These are phyloP conservation scores for Platycheirus albimanus DNA, from an alignment of 2,888 invertebrate genomes.

Conservation along the genomic window DNA sequence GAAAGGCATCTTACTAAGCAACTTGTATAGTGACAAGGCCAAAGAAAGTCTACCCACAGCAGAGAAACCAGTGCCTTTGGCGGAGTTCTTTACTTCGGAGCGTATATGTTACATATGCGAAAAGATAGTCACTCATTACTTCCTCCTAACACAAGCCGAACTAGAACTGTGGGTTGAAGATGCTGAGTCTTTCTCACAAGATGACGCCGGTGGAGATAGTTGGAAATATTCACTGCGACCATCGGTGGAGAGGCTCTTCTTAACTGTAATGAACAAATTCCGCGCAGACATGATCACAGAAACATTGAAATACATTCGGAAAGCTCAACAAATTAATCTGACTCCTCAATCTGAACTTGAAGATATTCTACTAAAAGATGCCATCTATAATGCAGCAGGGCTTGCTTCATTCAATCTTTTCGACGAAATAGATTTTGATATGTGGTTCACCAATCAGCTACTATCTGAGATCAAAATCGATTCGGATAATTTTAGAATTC, in stretches of 20 bases:
- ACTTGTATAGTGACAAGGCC: slow-evolving; percentile 85
- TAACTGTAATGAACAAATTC: slow-evolving; percentile 92
- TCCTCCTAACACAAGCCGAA: slow-evolving; percentile 92
- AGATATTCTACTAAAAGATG: slow-evolving; percentile 93
- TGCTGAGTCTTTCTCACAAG: slow-evolving; percentile 94
- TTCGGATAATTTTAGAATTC: slow-evolving; percentile 92
- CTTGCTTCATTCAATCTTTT: slow-evolving; percentile 94
- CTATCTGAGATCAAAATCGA: slow-evolving; percentile 91
- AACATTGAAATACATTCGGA: slow-evolving; percentile 88
- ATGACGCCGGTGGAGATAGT: slow-evolving; percentile 95
- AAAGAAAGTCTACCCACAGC: slow-evolving; percentile 80
- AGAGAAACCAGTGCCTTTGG: slow-evolving; percentile 86
- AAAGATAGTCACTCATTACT: slow-evolving; percentile 93
- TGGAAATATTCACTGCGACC: slow-evolving; percentile 97
- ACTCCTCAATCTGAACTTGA: slow-evolving; percentile 88
- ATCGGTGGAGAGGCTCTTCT: slow-evolving; percentile 93
- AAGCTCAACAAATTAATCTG: slow-evolving; percentile 87
- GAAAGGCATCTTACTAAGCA: slow-evolving; percentile 91
- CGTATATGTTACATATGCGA: slow-evolving; percentile 92
- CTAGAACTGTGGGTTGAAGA: slow-evolving; percentile 94
- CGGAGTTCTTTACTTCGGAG: slow-evolving; percentile 89
- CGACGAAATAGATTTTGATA: slow-evolving; percentile 96
- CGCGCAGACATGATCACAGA: slow-evolving; percentile 88
- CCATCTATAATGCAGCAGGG: slow-evolving; percentile 96
- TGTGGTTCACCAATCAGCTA: slow-evolving; percentile 93